phyloP scores from a whole-genome alignment of 2,888 invertebrate genomes.

The Drosophila neonasuta region DNA sequence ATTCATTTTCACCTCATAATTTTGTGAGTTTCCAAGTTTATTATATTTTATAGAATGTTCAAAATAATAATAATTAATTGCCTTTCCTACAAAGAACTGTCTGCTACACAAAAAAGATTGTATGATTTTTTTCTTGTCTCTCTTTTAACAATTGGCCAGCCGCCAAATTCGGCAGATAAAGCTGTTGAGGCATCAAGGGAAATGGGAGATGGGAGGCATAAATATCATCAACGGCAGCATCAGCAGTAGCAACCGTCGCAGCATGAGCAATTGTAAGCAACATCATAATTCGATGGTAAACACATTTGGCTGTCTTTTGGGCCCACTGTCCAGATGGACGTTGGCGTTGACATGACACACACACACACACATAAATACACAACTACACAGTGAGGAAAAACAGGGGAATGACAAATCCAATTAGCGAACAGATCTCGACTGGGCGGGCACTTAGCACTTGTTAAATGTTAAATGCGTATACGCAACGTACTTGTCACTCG shows the following conservation, averaged over 20 bases:
- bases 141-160: conserved; percentile 36
- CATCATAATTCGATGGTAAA: conserved; percentile 70
- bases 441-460: conserved; percentile 61
- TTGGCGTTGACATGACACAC: conserved; percentile 28
- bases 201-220: background rate
- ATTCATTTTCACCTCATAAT: conserved; percentile 22
- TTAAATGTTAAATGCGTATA: conserved; percentile 48
- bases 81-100: conserved; percentile 24
- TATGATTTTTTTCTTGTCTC: background rate
- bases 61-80: conserved; percentile 41
- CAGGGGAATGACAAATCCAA: conserved; percentile 65
- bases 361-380: conserved; percentile 8
- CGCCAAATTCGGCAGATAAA: conserved; percentile 45
- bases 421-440: conserved; percentile 49
- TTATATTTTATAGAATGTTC: conserved; percentile 16
- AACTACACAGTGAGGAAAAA: background rate
- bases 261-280: conserved; percentile 32
- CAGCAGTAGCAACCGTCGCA: background rate
- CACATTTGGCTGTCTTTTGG: conserved; percentile 48
- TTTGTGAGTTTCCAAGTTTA: conserved; percentile 16
- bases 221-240: background rate
- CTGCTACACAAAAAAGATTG: conserved; percentile 15
- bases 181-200: conserved; percentile 10
- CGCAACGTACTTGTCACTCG: conserved; percentile 40
- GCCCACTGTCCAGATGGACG: conserved; percentile 24